Percentiles rank a stretch among this genome's conserved stretches.
Conservation (phyloP, 2,888 invertebrate species). For the Drosophila multiciliata region DNA sequence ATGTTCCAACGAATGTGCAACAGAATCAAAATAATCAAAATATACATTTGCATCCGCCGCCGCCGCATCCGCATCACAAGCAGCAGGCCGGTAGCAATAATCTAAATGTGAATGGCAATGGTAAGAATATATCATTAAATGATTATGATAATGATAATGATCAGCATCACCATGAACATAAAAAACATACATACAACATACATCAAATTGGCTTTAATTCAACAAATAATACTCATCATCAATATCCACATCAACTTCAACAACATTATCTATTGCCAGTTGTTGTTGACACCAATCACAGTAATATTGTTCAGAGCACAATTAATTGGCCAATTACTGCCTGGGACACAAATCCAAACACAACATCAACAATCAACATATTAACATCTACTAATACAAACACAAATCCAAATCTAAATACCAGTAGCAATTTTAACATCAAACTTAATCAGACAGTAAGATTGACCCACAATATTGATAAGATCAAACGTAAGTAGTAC, state of each 20-base stretch:
- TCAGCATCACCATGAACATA: slow-evolving; percentile 3
- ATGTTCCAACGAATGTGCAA: slow-evolving; percentile 78
- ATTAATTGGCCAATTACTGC: slow-evolving; percentile 75
- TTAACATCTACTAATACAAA: slow-evolving; percentile 22
- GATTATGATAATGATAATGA: not conserved
- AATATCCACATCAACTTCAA: not conserved
- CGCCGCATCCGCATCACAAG: slow-evolving; percentile 76
- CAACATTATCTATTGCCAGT: slow-evolving; percentile 62
- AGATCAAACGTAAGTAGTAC: slow-evolving; percentile 69
- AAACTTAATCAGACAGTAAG: slow-evolving; percentile 43
- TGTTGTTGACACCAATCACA: slow-evolving; percentile 81
- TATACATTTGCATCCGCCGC: slow-evolving; percentile 57
- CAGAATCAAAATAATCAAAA: slow-evolving; percentile 76
- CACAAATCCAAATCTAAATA: slow-evolving; percentile 49
- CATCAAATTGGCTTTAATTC: slow-evolving; percentile 43
- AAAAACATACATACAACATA: slow-evolving; percentile 35
- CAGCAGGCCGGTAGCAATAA: slow-evolving; percentile 52
- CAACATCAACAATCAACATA: slow-evolving; percentile 22
- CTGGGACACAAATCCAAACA: slow-evolving; percentile 26
- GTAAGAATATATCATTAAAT: slow-evolving; percentile 48
- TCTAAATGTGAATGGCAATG: slow-evolving; percentile 62
- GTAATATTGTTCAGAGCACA: slow-evolving; percentile 82
- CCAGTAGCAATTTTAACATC: slow-evolving; percentile 76
- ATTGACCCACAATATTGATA: slow-evolving; percentile 41
- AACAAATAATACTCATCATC: slow-evolving; percentile 20